These are phyloP conservation scores for Drosophila paucipuncta DNA, from an alignment of 2,888 invertebrate genomes.

Conservation along the genomic window DNA sequence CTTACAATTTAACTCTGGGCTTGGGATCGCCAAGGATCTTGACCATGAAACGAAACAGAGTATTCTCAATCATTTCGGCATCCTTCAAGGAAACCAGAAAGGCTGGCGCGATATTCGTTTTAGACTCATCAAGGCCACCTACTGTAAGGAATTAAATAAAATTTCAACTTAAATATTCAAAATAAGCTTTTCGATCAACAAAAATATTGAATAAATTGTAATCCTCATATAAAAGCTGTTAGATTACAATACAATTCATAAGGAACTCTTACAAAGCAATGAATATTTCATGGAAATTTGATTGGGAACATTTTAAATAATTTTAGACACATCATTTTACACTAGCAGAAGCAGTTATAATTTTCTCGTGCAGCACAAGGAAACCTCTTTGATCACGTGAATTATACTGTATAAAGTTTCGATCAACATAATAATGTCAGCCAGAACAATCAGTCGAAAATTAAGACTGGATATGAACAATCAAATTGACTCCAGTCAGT, in stretches of 20 bases:
- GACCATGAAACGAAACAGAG: conserved; percentile 94
- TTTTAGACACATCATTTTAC: too few species aligned
- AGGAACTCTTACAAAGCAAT: too few species aligned
- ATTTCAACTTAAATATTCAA: background rate
- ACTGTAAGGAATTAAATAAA: conserved; percentile 36
- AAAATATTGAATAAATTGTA: background rate
- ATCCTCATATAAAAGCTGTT: background rate
- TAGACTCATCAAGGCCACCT: conserved; percentile 89
- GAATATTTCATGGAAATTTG: too few species aligned
- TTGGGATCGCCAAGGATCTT: conserved; percentile 95
- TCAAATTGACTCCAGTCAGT: background rate
- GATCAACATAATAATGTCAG: too few species aligned
- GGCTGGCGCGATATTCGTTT: conserved; percentile 92
- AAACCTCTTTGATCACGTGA: too few species aligned
- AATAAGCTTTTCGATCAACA: background rate
- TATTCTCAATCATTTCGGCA: conserved; percentile 94
- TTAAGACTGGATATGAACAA: background rate
- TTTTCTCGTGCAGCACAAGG: too few species aligned
- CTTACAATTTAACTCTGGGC: conserved; percentile 96
- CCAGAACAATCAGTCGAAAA: too few species aligned
- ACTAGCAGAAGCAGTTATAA: too few species aligned
- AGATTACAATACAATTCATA: too few species aligned
- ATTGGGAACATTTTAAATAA: too few species aligned
- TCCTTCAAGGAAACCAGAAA: conserved; percentile 94
- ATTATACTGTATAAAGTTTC: too few species aligned